Evolutionary conservation across 2,113 vertebrate species (phyloP), one percentile per base, ranked within the genome.

Genomic region (Grantiella picta): DNA sequence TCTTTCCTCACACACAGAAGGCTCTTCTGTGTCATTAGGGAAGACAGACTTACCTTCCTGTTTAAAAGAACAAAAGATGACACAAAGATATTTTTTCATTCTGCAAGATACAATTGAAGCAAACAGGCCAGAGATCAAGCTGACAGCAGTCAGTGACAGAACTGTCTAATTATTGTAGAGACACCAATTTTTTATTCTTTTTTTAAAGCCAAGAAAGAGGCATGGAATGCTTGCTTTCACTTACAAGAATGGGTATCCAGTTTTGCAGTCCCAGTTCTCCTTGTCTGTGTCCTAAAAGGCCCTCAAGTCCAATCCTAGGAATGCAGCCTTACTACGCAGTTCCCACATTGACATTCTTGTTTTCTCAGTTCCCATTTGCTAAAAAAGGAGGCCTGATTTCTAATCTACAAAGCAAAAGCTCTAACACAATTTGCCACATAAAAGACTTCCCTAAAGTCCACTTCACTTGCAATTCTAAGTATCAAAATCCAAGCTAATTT

Each of bases 351-450:
- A 28, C 60, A 27, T 59, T 78, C 35, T 36, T 90, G 35, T 82
- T 85, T 80, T 69, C 68, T 65, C 68, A 17, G 29, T 59, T 93
- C 15, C 38, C 52, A n/a, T 75, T 61, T 82, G 40, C 56, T 83
- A 31, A 33, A 60, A 82, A 56, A 68, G 20, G 29, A 64, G 18
- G 18, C 17, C 1, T 60, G 33, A 36, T 64, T 78, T 35, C 49
- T 91, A 40, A 86, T 82, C 65, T 86, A 87, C 96, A 92, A 95
- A 97, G 92, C 53, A 60, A 68, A 81, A 86, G 49, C 27, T 52
- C 36, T 94, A 92, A 97, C 49, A 64, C 77, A 86, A 33, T 95
- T 94, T 94, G 65, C 89, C 95, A 95, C 94, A 95, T 75, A 49
- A 89, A 91, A 95, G 89, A 53, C n/a, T 82, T 91, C 40, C 36